Evolutionary conservation across 2,797 vertebrate genomes (phyloP).

Genomic region (Myotis findleyi): DNA sequence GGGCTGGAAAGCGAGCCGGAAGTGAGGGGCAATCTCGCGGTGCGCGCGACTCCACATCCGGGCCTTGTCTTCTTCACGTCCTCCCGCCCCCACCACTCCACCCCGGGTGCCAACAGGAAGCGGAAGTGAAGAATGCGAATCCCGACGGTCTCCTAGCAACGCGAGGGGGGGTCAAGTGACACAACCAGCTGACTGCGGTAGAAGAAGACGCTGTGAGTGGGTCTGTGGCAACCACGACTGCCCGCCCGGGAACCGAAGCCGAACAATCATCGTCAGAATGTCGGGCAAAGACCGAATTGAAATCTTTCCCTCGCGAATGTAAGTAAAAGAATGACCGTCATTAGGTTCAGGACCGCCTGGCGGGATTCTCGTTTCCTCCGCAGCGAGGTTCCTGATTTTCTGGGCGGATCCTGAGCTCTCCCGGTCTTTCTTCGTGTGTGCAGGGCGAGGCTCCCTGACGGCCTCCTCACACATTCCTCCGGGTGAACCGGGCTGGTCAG

Average conservation of each 20-base stretch:
- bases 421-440: background rate
- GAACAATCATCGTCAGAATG: conserved; percentile 87
- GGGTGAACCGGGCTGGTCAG: background rate
- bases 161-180: conserved; percentile 46
- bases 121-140: conserved; percentile 45
- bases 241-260: background rate
- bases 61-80: background rate
- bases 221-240: background rate
- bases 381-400: background rate
- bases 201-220: background rate
- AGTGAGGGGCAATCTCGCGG: background rate
- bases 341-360: background rate
- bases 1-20: background rate
- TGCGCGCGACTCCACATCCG: conserved; percentile 62
- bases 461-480: background rate
- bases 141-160: background rate
- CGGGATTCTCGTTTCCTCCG: background rate
- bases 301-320: conserved; percentile 98
- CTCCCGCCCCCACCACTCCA: fast-evolving
- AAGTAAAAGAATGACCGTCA: conserved; percentile 83
- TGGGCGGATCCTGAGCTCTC: background rate
- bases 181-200: conserved; percentile 46
- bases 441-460: background rate
- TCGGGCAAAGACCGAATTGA: conserved; percentile 98
- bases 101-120: background rate